phyloP scores from a whole-genome alignment of 2,888 invertebrate species.

The Phoronis australis region DNA sequence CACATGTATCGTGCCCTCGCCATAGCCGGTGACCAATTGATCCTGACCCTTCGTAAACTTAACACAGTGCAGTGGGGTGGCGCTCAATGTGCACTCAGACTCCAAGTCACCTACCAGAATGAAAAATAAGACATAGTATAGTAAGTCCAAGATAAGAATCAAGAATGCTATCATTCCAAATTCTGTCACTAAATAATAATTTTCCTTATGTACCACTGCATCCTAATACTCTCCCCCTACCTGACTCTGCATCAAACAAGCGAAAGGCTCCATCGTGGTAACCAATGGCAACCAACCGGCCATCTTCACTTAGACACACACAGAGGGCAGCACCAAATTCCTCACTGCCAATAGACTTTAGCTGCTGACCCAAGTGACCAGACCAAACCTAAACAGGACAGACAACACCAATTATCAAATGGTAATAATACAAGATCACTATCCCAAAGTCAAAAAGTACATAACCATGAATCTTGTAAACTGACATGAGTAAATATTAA shows the following conservation, averaged over 20 bases:
- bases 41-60: no score
- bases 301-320: constrained; percentile 27
- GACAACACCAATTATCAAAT: not conserved
- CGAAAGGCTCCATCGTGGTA: constrained; percentile 40
- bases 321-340: constrained; percentile 28
- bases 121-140: no score
- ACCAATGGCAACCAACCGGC: constrained; percentile 36
- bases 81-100: no score
- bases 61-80: no score
- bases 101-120: no score
- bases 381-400: constrained; percentile 54
- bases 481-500: no score
- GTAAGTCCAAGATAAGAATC: no score
- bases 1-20: no score
- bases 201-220: no score
- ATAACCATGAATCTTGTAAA: not conserved
- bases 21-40: no score
- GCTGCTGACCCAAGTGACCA: constrained; percentile 39
- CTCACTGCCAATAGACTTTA: constrained; percentile 24
- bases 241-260: constrained; percentile 31
- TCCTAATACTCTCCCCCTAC: constrained; percentile 22
- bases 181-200: no score
- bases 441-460: not conserved
- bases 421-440: not conserved
- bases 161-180: no score